Conservation (phyloP, 2,888 invertebrate genomes). For the Rhingia rostrata region DNA sequence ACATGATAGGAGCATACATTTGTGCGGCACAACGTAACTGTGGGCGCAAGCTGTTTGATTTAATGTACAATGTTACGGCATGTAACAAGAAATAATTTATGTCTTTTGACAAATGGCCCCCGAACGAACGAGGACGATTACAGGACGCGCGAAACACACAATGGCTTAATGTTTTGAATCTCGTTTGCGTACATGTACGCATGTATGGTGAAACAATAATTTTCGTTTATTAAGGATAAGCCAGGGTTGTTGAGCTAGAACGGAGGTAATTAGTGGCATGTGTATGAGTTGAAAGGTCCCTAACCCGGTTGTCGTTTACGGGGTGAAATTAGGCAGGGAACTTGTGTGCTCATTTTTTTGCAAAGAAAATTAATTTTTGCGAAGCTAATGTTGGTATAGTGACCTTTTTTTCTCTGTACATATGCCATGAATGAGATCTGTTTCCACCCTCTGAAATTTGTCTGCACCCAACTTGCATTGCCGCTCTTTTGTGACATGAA, state of each 20-base stretch:
- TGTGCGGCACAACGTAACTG: conserved; percentile 45
- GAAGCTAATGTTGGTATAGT: too few relatives aligned
- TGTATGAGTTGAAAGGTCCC: neutral
- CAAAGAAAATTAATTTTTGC: too few relatives aligned
- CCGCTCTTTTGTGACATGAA: too few relatives aligned
- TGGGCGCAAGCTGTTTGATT: conserved; percentile 70
- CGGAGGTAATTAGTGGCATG: neutral
- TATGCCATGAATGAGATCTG: too few relatives aligned
- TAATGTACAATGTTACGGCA: conserved; percentile 44
- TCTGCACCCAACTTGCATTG: too few relatives aligned
- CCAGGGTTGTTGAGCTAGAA: neutral
- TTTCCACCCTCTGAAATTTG: too few relatives aligned
- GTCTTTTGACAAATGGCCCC: conserved; percentile 69
- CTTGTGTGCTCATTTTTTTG: too few relatives aligned
- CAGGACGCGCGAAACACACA: conserved; percentile 8
- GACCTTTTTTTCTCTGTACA: too few relatives aligned
- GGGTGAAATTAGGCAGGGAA: neutral
- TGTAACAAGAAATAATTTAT: conserved; percentile 69
- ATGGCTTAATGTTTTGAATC: conserved; percentile 13
- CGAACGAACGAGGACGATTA: neutral
- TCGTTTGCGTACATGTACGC: conserved; percentile 9
- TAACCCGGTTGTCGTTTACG: neutral
- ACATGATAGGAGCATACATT: conserved; percentile 57
- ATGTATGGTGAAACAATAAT: conserved; percentile 17
- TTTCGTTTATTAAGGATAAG: conserved; percentile 30